Evolutionary conservation across 2,888 invertebrate species (phyloP).

Genomic region (Mellilla xanthometata): DNA sequence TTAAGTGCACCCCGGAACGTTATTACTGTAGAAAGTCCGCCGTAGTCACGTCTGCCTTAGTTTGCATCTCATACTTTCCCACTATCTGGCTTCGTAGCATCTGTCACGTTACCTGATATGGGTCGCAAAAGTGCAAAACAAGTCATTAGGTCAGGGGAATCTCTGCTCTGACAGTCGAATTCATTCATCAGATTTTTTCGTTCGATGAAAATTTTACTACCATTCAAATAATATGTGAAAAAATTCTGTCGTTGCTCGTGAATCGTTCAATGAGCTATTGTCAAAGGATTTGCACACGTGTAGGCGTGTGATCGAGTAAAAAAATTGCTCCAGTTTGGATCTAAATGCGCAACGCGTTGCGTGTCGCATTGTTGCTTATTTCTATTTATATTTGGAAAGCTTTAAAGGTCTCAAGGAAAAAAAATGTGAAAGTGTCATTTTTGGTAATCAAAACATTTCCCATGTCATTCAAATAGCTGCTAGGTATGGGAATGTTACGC

Average conservation of each 20-base stretch:
- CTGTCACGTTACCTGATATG: constrained; percentile 70
- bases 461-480: constrained; percentile 56
- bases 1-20: constrained; percentile 60
- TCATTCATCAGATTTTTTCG: constrained; percentile 29
- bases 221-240: constrained; percentile 23
- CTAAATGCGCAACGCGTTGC: constrained; percentile 57
- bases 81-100: constrained; percentile 66
- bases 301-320: constrained; percentile 58
- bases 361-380: constrained; percentile 36
- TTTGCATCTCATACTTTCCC: constrained; percentile 72
- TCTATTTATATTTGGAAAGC: constrained; percentile 39
- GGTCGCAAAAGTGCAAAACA: constrained; percentile 49
- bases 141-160: constrained; percentile 65
- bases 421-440: constrained; percentile 45
- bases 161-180: constrained; percentile 40
- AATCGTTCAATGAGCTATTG: constrained; percentile 35
- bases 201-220: not conserved
- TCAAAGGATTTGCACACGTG: constrained; percentile 61
- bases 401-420: constrained; percentile 31
- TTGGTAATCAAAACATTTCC: constrained; percentile 38
- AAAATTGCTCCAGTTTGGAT: constrained; percentile 38
- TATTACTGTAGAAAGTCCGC: constrained; percentile 72
- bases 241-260: constrained; percentile 28
- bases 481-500: constrained; percentile 46
- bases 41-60: constrained; percentile 75